Evolutionary conservation across 2,888 invertebrate species (phyloP), one percentile per base, ranked within the genome.

Genomic region (Cephus spinipes): DNA sequence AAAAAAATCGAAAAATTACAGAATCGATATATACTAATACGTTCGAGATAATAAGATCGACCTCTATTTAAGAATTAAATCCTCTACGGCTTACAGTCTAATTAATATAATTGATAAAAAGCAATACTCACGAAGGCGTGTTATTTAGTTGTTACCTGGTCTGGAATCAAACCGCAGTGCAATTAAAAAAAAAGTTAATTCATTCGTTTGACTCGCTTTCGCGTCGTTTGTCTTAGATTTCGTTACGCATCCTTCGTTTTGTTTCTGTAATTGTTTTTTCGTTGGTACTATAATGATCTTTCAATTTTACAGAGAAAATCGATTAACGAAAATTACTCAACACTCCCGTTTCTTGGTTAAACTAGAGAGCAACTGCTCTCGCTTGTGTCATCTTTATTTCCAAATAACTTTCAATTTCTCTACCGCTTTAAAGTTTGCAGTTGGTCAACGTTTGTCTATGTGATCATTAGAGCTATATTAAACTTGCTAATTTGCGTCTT

Each of bases 351-450:
- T 9, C 33, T 15, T 71, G 12, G 71, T 33, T 12, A 71, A n/a
- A 32, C 12, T 71, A 71, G 71, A 71, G 33, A 71, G 71, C 71
- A 71, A 15, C 33, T 31, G 33, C 71, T 71, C 71, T 12, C 71
- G 33, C 33, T 71, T 71, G 71, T 71, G 71, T 32, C 71, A 71
- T 71, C 71, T 9, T 71, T 71, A 33, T 71, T 32, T 71, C 71
- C 71, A 71, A 71, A 71, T 33, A 15, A 71, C 31, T 71, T 71
- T 71, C 71, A 12, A 15, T 71, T 71, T 71, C 71, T 33, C 33
- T 31, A 33, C 12, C 6, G 55, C 55, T 15, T 55, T 23, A 23
- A 55, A 15, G 55, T 55, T 55, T 55, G 23, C 55, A 55, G 23
- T 23, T 55, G 23, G 23, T 55, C 23, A 23, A 55, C 55, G 55